phyloP scores from a whole-genome alignment of 2,797 vertebrate species.

The Hipposideros larvatus region DNA sequence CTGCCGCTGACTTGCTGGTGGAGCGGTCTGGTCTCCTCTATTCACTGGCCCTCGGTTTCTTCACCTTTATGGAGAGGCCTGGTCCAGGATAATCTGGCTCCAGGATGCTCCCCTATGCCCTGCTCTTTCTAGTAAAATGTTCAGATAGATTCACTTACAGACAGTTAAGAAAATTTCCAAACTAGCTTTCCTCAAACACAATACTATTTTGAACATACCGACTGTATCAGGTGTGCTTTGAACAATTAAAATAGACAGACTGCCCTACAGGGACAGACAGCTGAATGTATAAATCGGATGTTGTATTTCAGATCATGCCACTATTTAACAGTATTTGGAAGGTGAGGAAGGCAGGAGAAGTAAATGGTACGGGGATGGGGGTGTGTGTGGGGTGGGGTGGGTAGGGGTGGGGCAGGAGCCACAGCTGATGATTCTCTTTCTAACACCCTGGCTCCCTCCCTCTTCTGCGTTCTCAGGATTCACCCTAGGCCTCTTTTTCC shows the following conservation, averaged over 20 bases:
- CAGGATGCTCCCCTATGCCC: background rate
- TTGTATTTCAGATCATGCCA: background rate
- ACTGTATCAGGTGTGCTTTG: background rate
- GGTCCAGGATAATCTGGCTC: background rate
- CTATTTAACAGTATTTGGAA: background rate
- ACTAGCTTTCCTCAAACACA: constrained; percentile 41
- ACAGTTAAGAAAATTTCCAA: constrained; percentile 36
- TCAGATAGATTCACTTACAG: background rate
- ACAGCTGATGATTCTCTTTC: background rate
- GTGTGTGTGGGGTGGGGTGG: too few relatives aligned
- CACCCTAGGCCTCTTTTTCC: background rate
- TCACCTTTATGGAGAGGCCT: background rate
- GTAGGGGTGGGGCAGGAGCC: background rate
- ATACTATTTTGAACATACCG: background rate
- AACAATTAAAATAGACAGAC: constrained; percentile 59
- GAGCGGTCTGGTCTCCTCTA: background rate
- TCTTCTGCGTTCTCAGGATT: background rate
- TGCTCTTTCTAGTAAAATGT: background rate
- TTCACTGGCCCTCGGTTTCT: background rate
- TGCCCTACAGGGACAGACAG: background rate
- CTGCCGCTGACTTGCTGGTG: background rate
- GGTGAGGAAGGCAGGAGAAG: background rate
- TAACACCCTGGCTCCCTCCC: too few relatives aligned
- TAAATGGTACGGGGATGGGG: background rate
- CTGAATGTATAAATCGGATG: background rate